These are phyloP conservation scores for Aeoliscus strigatus DNA, from an alignment of 2,797 vertebrate genomes.

Conservation along the genomic window DNA sequence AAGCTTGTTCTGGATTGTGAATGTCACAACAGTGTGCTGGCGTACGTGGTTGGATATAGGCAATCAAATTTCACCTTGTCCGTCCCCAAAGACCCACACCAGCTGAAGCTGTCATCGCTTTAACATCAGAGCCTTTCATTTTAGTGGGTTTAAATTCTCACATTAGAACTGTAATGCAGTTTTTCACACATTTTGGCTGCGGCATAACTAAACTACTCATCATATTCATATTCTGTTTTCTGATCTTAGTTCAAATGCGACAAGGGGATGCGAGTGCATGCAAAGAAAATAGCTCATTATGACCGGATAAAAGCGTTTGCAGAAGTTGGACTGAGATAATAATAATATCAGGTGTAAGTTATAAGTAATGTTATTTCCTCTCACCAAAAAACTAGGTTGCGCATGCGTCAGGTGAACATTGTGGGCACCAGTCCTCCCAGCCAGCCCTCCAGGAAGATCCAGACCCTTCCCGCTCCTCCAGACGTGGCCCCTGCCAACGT, in stretches of 20 bases:
- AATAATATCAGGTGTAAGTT: no score
- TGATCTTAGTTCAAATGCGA: conserved; percentile 41
- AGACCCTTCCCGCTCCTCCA: conserved; percentile 92
- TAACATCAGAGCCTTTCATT: conserved; percentile 27
- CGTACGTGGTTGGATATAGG: no score
- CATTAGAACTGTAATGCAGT: conserved; percentile 6
- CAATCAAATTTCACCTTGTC: no score
- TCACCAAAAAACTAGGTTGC: conserved; percentile 87
- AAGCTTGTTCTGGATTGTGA: no score
- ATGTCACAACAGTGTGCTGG: no score
- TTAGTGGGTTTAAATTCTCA: conserved; percentile 10
- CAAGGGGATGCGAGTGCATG: conserved; percentile 6
- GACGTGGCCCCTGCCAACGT: conserved; percentile 88
- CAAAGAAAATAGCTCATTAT: no score
- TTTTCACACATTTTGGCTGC: conserved; percentile 20
- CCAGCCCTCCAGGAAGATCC: conserved; percentile 90
- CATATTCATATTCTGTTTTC: conserved; percentile 27
- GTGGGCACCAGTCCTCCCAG: conserved; percentile 94
- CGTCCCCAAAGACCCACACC: conserved; percentile 27
- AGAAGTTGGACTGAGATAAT: no score
- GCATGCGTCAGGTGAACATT: conserved; percentile 95
- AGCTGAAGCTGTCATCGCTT: conserved; percentile 24
- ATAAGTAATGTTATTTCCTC: no score
- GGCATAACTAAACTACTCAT: conserved; percentile 17
- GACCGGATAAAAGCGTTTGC: no score